These are phyloP conservation scores for Dendrocopos noguchii DNA, from an alignment of 2,113 vertebrate genomes.

Conservation along the genomic window DNA sequence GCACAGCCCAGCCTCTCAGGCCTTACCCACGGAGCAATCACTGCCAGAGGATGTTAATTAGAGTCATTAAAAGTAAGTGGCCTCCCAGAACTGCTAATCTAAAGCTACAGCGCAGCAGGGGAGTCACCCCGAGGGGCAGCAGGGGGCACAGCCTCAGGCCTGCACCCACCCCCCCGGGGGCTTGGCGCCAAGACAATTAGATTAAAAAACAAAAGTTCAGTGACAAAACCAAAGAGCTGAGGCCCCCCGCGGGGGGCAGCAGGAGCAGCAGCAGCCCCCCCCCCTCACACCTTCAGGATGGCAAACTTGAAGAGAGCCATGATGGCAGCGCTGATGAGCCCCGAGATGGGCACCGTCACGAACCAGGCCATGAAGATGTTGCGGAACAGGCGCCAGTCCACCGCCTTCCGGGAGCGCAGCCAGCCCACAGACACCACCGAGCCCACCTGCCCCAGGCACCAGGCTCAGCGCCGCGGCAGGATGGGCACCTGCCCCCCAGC, in stretches of 20 bases:
- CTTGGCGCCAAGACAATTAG: background rate
- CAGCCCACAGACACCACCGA: slow-evolving; percentile 95
- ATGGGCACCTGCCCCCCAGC: fast-evolving
- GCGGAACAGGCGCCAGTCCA: slow-evolving; percentile 94
- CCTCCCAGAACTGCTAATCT: slow-evolving; percentile 52
- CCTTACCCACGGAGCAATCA: background rate
- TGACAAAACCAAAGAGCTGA: slow-evolving; percentile 62
- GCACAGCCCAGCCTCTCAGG: background rate
- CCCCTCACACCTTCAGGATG: slow-evolving; percentile 57
- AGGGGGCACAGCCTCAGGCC: background rate
- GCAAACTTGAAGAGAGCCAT: slow-evolving; percentile 89
- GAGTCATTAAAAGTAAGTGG: background rate
- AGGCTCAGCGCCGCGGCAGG: fast-evolving
- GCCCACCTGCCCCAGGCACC: slow-evolving; percentile 81
- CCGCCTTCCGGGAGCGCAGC: slow-evolving; percentile 93
- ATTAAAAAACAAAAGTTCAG: background rate
- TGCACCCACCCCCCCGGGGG: background rate
- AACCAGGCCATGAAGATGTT: slow-evolving; percentile 99
- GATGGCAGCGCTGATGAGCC: slow-evolving; percentile 91
- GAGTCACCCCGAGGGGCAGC: background rate
- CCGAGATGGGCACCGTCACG: slow-evolving; percentile 93
- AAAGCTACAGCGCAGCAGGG: slow-evolving; percentile 22
- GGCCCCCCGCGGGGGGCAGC: slow-evolving; percentile 57
- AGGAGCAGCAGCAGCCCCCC: background rate
- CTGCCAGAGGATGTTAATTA: background rate